Evolutionary conservation across 2,113 vertebrate species (phyloP).

Genomic region (Phrynocephalus versicolor): DNA sequence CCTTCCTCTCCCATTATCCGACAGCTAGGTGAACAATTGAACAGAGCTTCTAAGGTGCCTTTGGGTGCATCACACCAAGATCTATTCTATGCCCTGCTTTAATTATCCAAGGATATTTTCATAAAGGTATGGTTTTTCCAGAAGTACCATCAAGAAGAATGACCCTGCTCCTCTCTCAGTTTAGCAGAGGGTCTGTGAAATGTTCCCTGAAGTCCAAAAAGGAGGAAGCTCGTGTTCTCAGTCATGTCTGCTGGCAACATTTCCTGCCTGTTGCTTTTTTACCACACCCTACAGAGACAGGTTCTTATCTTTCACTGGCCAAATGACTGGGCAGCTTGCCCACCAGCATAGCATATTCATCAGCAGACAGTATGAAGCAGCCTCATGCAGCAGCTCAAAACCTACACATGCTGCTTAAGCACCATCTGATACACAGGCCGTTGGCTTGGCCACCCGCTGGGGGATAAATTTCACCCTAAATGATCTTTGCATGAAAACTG

Average conservation of each 20-base stretch:
- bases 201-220: slow-evolving; percentile 15
- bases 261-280: slow-evolving; percentile 16
- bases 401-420: not conserved
- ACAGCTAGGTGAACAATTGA: no score
- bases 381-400: not conserved
- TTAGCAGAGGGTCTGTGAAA: slow-evolving; percentile 20
- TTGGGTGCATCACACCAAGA: no score
- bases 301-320: slow-evolving; percentile 27
- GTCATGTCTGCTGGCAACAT: slow-evolving; percentile 30
- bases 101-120: not conserved
- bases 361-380: slow-evolving; percentile 1
- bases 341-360: slow-evolving; percentile 12
- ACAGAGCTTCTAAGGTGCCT: no score
- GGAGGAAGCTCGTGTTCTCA: slow-evolving; percentile 21
- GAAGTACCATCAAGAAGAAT: not conserved
- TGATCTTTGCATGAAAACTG: slow-evolving; percentile 21
- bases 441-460: slow-evolving; percentile 12
- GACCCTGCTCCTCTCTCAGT: not conserved
- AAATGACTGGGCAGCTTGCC: slow-evolving; percentile 28
- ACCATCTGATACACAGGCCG: slow-evolving; percentile 4
- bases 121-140: not conserved
- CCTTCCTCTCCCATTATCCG: no score
- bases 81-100: not conserved
- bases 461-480: slow-evolving; percentile 17
- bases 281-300: slow-evolving; percentile 4